Evolutionary conservation across 1,140 invertebrate species (phyloP).

Genomic region (Polypedilum pembai): DNA sequence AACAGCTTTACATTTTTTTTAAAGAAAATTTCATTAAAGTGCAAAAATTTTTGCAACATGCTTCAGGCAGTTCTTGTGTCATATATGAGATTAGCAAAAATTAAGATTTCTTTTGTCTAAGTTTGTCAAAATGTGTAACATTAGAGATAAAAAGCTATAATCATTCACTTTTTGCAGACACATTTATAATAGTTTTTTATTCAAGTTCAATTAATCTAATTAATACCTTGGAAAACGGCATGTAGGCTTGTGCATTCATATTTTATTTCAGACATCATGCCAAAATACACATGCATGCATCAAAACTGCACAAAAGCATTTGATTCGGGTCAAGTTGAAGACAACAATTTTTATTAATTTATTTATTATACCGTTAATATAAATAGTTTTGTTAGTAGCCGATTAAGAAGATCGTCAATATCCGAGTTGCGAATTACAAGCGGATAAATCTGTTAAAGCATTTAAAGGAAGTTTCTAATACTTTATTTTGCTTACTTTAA

Average conservation of each 20-base stretch:
- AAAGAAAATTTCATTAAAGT: not conserved
- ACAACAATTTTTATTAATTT: not conserved
- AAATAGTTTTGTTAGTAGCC: too few species aligned
- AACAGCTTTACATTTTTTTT: slow-evolving; percentile 4
- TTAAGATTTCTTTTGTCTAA: not conserved
- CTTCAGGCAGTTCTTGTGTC: not conserved
- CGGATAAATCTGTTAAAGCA: too few species aligned
- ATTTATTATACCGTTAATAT: too few species aligned
- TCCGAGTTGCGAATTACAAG: too few species aligned
- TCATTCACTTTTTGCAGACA: too few species aligned
- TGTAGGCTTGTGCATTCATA: not conserved
- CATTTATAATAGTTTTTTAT: not conserved
- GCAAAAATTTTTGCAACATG: not conserved
- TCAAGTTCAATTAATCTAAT: slow-evolving; percentile 2
- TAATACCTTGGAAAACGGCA: slow-evolving; percentile 3
- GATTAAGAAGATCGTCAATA: too few species aligned
- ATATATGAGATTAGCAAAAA: not conserved
- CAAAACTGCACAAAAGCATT: not conserved
- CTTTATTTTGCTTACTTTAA: too few species aligned
- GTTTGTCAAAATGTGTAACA: not conserved
- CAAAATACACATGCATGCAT: not conserved
- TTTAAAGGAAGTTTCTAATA: too few species aligned
- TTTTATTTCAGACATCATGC: not conserved
- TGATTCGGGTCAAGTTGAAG: slow-evolving; percentile 10
- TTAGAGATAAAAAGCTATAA: too few species aligned